Base-by-base conservation (phyloP, 2,797 vertebrate species). In the Pangasius mekongensis region DNA sequence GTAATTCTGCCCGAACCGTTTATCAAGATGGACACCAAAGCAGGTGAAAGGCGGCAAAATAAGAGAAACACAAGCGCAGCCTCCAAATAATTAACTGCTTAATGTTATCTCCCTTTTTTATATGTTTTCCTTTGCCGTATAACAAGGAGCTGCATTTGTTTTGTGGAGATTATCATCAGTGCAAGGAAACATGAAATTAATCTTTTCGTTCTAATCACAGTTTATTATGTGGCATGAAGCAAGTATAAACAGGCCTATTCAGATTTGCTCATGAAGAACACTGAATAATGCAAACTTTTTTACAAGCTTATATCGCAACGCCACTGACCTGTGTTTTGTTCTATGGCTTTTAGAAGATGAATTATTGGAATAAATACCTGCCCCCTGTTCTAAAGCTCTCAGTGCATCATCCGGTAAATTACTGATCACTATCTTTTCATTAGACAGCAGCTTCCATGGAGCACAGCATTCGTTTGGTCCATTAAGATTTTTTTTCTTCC, bases 351-450 rank as follows among this genome's bases (percentile, higher is more conserved):
- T 43, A 39, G 36, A 62, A 66, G 39, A 33, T 33, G 62, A 83
- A 83, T 89, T 84, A 87, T 82, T 64, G 78, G 49, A 87, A 82
- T 64, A 87, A 83, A 74, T 60, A 47, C 76, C 84, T 88, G 83
- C 56, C 33, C 14, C 36, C 47, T 74, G 30, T 62, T 71, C 36
- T 69, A 22, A 66, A 76, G 27, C 62, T 84, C 36, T 18, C 66
- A 86, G 71, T 82, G 71, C 43, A 87, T 87, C 64, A 82, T 85
- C 39, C 69, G 24, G 54, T 88, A 81, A 82, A 81, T 86, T 86
- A 87, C 88, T 88, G 83, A 88, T 88, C 49, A 54, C 84, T 88
- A 87, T 87, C 43, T 90, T 88, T 90, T 73, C 60, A 90, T 87
- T 89, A 82, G 58, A 67, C 47, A 62, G 64, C 36, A 60, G 39